These are phyloP conservation scores for Blera fallax DNA, from an alignment of 2,888 invertebrate species.

Conservation along the genomic window DNA sequence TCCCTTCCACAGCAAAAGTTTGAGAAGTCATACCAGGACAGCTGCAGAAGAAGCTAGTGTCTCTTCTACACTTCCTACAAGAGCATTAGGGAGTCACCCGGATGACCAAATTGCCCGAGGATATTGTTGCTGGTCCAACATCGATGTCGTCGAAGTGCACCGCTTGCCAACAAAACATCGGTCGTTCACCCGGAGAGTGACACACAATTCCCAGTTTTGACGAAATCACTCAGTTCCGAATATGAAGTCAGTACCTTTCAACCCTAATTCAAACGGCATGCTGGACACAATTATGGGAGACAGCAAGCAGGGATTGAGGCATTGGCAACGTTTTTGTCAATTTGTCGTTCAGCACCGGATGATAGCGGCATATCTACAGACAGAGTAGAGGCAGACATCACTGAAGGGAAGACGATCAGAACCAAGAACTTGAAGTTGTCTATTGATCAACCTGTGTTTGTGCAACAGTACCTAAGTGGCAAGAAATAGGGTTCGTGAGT, in stretches of 20 bases:
- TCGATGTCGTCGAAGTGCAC: neutral
- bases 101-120: conserved; percentile 5
- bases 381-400: neutral
- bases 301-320: neutral
- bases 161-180: neutral
- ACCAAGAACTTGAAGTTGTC: neutral
- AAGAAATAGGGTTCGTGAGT: neutral
- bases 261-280: neutral
- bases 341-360: neutral
- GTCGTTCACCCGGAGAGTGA: neutral
- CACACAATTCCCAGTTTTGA: neutral
- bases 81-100: conserved; percentile 2
- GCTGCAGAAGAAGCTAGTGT: too few species aligned
- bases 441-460: neutral
- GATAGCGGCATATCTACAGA: neutral
- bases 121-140: neutral
- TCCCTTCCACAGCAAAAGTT: conserved; percentile 31
- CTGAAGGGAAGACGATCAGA: neutral
- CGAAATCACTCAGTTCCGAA: neutral
- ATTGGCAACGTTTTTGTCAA: neutral
- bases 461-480: neutral
- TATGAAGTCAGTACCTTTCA: neutral
- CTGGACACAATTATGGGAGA: neutral
- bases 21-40: too few species aligned
- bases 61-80: conserved; percentile 24